A percentile compares a stretch with the other conserved stretches of the same genome.
Conservation (phyloP, 2,888 invertebrate species). For the Synanthedon formicaeformis region DNA sequence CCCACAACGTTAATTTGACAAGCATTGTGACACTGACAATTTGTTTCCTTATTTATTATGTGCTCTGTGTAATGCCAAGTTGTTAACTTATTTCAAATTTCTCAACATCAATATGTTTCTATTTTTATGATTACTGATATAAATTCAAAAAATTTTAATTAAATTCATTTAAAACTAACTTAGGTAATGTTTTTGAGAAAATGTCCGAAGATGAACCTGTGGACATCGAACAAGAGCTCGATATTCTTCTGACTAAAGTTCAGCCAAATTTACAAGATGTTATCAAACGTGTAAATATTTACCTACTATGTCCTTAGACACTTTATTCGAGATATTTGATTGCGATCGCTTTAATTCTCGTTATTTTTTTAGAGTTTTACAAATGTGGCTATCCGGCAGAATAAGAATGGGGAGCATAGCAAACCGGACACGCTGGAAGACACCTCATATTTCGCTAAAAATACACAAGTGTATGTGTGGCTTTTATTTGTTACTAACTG, state of each 20-base stretch:
- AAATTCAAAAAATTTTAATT: too few relatives aligned
- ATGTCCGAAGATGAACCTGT: conserved; percentile 48
- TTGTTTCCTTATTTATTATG: too few relatives aligned
- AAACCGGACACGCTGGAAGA: conserved; percentile 61
- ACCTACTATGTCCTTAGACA: conserved; percentile 1
- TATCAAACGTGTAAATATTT: conserved; percentile 68
- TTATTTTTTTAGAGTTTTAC: conserved; percentile 64
- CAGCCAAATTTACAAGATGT: conserved; percentile 71
- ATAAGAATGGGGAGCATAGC: conserved; percentile 56
- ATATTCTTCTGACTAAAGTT: conserved; percentile 56
- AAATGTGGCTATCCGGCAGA: conserved; percentile 67
- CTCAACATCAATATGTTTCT: too few relatives aligned
- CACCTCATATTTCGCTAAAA: conserved; percentile 65
- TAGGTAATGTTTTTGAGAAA: conserved; percentile 27
- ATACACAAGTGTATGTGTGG: conserved; percentile 69
- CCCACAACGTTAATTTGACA: too few relatives aligned
- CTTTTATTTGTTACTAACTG: not conserved
- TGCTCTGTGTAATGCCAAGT: too few relatives aligned
- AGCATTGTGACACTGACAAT: too few relatives aligned
- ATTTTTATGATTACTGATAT: too few relatives aligned
- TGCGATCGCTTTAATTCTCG: not conserved
- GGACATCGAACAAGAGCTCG: conserved; percentile 63
- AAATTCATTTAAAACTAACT: not conserved
- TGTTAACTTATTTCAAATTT: too few relatives aligned
- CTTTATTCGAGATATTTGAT: not conserved